Evolutionary conservation across 2,888 invertebrate genomes (phyloP), one percentile per base, ranked within the genome.

Genomic region (Tigriopus californicus): DNA sequence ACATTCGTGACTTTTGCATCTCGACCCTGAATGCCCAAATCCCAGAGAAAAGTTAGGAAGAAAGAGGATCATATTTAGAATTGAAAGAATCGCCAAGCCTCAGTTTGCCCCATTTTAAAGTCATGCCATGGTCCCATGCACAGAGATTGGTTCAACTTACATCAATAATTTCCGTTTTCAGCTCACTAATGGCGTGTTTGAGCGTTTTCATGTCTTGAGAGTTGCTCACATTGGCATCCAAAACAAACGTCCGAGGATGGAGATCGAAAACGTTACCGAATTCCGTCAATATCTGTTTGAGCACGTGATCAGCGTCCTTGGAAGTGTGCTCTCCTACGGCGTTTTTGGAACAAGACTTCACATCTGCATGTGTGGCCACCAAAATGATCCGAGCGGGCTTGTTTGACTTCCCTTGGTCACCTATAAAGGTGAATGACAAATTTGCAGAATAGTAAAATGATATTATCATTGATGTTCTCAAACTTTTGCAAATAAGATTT

Each of bases 291-390:
- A 68, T 72, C 66, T 68, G 69, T 61, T 73, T 71, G 53, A 77
- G 68, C 48, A 76, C 67, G 18, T 42, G 42, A 18, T 56, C 46
- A 33, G 44, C 10, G 68, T 22, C 15, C 5, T 76, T 74, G 64
- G 76, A 75, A n/a, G 74, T 68, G 69, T 75, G 77, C 64, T 78
- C 77, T 22, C 80, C 80, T 56, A 74, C 71, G 52, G 74, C 70
- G 53, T 75, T 76, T 65, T 75, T 74, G 11, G 72, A 71, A 49
- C 76, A 75, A 51, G 74, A 66, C 1, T 73, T 73, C 15, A 71
- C 69, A 65, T 80, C 80, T 2, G 78, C 79, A 66, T 81, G 80
- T 0, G 80, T 80, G 5, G 77, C 81, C 2, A 81, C 73, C 46
- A 82, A 68, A 11, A 79, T 69, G n/a, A 81, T 73, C 58, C 71